Evolutionary conservation across 2,797 vertebrate species (phyloP).

Genomic region (Ctenopoma kingsleyae): DNA sequence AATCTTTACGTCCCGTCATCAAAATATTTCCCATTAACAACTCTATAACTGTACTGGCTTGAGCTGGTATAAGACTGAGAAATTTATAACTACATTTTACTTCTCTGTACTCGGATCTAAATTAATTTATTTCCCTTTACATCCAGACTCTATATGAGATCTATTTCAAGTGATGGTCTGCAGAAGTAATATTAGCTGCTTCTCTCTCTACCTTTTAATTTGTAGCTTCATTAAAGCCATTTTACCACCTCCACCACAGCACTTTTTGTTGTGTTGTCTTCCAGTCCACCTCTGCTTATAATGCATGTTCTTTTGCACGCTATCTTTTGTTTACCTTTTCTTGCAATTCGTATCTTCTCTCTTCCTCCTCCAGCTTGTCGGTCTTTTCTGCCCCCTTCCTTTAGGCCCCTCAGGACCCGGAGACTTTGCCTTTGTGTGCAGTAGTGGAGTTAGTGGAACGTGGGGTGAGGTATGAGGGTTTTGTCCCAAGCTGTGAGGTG

Average conservation of each 20-base stretch:
- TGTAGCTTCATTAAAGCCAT: slow-evolving; percentile 40
- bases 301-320: slow-evolving; percentile 1
- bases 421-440: slow-evolving; percentile 58
- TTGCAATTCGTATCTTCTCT: not conserved
- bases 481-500: slow-evolving; percentile 69
- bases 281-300: not conserved
- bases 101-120: slow-evolving; percentile 10
- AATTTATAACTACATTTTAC: slow-evolving; percentile 2
- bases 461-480: slow-evolving; percentile 40
- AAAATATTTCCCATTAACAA: not conserved
- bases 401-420: slow-evolving; percentile 27
- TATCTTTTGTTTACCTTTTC: slow-evolving; percentile 7
- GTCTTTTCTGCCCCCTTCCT: not conserved
- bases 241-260: slow-evolving; percentile 71
- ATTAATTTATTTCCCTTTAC: slow-evolving; percentile 45
- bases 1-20: not conserved
- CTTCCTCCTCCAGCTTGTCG: not conserved
- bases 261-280: slow-evolving; percentile 7
- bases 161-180: slow-evolving; percentile 44
- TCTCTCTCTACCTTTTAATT: slow-evolving; percentile 17
- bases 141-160: slow-evolving; percentile 43
- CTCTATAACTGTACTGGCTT: not conserved
- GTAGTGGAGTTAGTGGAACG: slow-evolving; percentile 23
- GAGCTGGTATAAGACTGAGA: not conserved
- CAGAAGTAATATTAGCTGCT: slow-evolving; percentile 1